Base-by-base conservation (phyloP, 2,888 invertebrate genomes). In the Macrosoma leucophasiata region DNA sequence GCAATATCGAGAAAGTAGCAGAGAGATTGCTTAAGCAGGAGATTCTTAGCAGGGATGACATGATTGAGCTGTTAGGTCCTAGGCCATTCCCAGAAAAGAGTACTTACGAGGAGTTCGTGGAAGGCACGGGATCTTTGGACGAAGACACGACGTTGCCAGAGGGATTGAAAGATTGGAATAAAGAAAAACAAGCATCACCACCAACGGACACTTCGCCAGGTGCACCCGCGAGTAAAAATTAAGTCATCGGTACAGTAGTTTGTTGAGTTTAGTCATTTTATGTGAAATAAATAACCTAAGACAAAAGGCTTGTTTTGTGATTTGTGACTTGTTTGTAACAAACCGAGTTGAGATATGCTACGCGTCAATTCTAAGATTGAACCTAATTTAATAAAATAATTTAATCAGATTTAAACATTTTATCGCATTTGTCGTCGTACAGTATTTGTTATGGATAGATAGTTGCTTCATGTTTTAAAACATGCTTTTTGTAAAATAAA, bases 31-130 rank as follows among this genome's bases (percentile, higher is more conserved):
- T 99, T 36, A 94, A 96, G 61, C 94, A 97, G 62, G 99, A 99
- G 82, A 91, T 98, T 48, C 86, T 99, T 29, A 95, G 94, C 60
- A 90, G 98, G 42, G 96, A 97, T 26, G 99, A 99, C 64, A 97
- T 99, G 97, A 94, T 98, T 43, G 97, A 98, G 69, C 79, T 99
- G 18, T 85, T 99, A 26, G 99, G 99, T 1, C 87, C 90, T 13
- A 85, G 99, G 50, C 99, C 99, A 0, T 99, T 99, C 89, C 93
- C 93, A 7, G 99, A 99, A 75, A 98, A 98, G 84, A 97, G 98
- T 8, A 98, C 98, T 6, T 99, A 99, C 61, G 99, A 99, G 74
- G 95, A 99, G 65, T 99, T 99, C 75, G 99, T 99, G 0, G 98
- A 97, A 76, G 97, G 97, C 1, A 97, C 97, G 0, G 98, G 98